phyloP scores from a whole-genome alignment of 2,113 vertebrate genomes.

The Hemicordylus capensis region DNA sequence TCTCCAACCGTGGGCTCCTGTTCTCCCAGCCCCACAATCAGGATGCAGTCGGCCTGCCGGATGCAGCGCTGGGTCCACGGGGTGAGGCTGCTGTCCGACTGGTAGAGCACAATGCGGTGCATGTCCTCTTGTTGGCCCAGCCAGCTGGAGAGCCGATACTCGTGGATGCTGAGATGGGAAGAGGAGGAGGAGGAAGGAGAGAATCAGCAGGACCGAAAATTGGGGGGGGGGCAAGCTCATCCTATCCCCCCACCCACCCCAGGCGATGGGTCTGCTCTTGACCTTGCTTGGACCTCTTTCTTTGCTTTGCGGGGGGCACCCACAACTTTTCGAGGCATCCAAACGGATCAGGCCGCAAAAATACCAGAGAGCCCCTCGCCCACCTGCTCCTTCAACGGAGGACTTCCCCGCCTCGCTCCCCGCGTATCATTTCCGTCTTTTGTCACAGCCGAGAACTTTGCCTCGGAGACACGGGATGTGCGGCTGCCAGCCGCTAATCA shows the following conservation, averaged over 20 bases:
- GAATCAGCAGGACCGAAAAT: no score
- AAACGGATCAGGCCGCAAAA: neutral
- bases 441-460: neutral
- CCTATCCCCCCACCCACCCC: no score
- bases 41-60: conserved; percentile 92
- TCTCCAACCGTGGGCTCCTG: conserved; percentile 92
- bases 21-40: conserved; percentile 93
- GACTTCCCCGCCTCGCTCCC: neutral
- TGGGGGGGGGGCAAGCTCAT: no score
- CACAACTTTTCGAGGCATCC: no score
- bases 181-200: neutral
- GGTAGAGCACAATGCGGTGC: conserved; percentile 94
- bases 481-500: neutral
- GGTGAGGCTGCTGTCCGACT: conserved; percentile 87
- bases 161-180: conserved; percentile 79
- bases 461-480: neutral
- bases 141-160: conserved; percentile 94
- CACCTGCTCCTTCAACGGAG: neutral
- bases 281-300: no score
- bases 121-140: conserved; percentile 96
- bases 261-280: no score
- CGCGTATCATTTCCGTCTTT: neutral
- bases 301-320: no score
- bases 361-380: neutral
- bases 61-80: conserved; percentile 96